Evolutionary conservation across 1,140 invertebrate species (phyloP), one percentile per base, ranked within the genome.

Genomic region (Cryptotermes secundus): DNA sequence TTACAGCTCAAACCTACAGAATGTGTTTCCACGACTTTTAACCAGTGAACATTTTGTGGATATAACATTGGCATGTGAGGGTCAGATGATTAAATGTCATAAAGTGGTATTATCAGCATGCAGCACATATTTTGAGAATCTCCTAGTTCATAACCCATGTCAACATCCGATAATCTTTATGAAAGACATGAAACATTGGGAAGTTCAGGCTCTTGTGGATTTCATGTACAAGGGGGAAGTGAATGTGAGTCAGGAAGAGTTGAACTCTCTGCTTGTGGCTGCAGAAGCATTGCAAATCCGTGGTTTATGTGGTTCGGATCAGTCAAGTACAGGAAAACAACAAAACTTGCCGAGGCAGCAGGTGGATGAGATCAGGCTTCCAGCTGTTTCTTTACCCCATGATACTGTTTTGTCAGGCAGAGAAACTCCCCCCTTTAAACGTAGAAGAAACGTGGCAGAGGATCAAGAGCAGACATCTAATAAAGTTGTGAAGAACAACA

Each of bases 201-300:
- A 97, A 87, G 93, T 96, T 87, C 95, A 96, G 87, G 95, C 95
- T 0, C 89, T 96, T 19, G 95, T 96, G 24, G 95, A 96, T 88
- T 96, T 96, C 87, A 96, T 96, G 95, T 96, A 96, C 89, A 95
- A 95, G 86, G 96, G 96, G 7, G 95, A 96, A 89, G 95, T 96
- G 53, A 96, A 96, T 87, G 95, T 97, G 14, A 94, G 95, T 65
- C 95, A 96, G 87, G 95, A 96, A 79, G 94, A 96, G 85, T 89
- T 97, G 24, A 93, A 94, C 80, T 94, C 94, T 86, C 89, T 97
- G 26, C 91, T 97, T 83, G 94, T 95, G 87, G 96, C 95, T 26
- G 96, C 96, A 2, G 95, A 96, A 88, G 94, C 94, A 83, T 89
- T 97, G 82, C 31, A 80, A 19, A 80, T 85, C 42, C 45, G 86